phyloP scores from a whole-genome alignment of 2,797 vertebrate genomes.

The Notolepis coatsorum region DNA sequence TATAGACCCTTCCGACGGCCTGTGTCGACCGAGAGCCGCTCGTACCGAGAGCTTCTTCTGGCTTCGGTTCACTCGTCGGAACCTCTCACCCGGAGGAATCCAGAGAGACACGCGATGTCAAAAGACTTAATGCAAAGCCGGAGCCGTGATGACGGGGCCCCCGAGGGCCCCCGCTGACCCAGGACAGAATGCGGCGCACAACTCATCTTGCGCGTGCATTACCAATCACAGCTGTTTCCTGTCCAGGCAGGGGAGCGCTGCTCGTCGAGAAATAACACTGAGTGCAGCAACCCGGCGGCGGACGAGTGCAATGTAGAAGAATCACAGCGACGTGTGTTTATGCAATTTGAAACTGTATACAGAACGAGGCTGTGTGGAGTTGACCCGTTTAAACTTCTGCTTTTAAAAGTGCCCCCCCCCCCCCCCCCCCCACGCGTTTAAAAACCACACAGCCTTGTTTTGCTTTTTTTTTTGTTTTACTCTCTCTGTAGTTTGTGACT shows the following conservation, averaged over 20 bases:
- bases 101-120: constrained; percentile 32
- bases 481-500: constrained; percentile 40
- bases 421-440: constrained; percentile 34
- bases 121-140: constrained; percentile 16
- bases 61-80: neutral
- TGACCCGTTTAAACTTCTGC: constrained; percentile 29
- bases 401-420: constrained; percentile 66
- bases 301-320: constrained; percentile 39
- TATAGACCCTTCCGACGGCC: constrained; percentile 32
- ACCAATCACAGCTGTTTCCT: constrained; percentile 15
- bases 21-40: constrained; percentile 40
- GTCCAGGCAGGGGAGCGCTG: constrained; percentile 21
- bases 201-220: constrained; percentile 17
- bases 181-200: constrained; percentile 30
- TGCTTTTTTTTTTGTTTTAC: constrained; percentile 36
- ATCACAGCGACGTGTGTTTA: constrained; percentile 29
- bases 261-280: constrained; percentile 12
- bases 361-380: constrained; percentile 37
- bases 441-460: constrained; percentile 55
- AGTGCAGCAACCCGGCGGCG: constrained; percentile 39
- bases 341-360: constrained; percentile 48
- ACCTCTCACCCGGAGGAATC: constrained; percentile 28
- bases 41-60: constrained; percentile 18
- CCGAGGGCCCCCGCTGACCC: constrained; percentile 25
- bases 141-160: constrained; percentile 33